phyloP scores from a whole-genome alignment of 2,888 invertebrate species.

The Cephus rjabovi region DNA sequence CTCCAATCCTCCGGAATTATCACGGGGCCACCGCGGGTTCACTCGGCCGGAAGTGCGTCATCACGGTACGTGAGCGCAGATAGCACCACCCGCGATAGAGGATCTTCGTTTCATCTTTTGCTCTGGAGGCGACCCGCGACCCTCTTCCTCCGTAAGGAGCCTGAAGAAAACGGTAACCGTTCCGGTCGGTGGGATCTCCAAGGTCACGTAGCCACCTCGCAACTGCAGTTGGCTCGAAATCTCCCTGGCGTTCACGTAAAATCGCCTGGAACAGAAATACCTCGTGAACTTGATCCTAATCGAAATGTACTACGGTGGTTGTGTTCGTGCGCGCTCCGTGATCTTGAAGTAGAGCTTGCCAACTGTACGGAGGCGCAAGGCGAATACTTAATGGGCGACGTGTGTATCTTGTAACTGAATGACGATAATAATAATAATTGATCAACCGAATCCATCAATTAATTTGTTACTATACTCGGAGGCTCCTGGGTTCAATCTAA shows the following conservation, averaged over 20 bases:
- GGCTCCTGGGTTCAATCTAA: background rate
- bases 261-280: background rate
- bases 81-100: conserved; percentile 23
- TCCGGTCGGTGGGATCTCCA: background rate
- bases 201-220: background rate
- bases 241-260: background rate
- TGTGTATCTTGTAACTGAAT: background rate
- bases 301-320: background rate
- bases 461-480: background rate
- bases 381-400: background rate
- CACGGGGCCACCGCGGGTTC: conserved; percentile 50
- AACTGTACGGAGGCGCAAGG: background rate
- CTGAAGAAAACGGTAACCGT: background rate
- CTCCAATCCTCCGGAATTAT: conserved; percentile 54
- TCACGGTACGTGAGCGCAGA: conserved; percentile 45
- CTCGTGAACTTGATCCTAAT: background rate
- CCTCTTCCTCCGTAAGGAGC: background rate
- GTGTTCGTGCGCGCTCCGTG: background rate
- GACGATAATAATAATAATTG: background rate
- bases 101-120: background rate
- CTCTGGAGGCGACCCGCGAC: background rate
- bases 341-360: background rate
- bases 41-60: conserved; percentile 57
- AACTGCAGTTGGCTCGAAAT: background rate
- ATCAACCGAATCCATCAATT: background rate